A percentile compares a stretch with the other conserved stretches of the same genome.
phyloP scores from a whole-genome alignment of 2,113 vertebrate species.

The Oreochromis niloticus region DNA sequence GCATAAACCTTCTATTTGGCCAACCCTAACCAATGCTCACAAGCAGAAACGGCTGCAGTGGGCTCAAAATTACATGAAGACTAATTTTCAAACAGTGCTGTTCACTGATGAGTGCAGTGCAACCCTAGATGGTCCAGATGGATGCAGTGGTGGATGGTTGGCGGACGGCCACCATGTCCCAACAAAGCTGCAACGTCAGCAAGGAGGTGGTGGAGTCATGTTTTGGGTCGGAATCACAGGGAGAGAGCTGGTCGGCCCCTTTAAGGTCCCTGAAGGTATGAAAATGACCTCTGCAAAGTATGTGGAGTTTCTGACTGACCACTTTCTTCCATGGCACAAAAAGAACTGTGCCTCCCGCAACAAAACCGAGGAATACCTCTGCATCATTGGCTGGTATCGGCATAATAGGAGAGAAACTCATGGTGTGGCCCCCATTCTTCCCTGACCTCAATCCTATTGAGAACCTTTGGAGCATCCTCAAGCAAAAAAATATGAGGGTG shows the following conservation, averaged over 20 bases:
- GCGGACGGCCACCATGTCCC: accelerated
- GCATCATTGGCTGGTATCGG: no score
- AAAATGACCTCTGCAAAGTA: neutral
- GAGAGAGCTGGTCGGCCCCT: neutral
- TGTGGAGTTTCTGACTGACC: no score
- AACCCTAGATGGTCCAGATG: neutral
- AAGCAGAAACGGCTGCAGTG: neutral
- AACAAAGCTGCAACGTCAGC: neutral
- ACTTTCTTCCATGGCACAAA: no score
- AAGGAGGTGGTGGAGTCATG: neutral
- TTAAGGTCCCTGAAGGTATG: neutral
- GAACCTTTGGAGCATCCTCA: no score
- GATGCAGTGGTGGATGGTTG: neutral
- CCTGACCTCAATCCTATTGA: no score
- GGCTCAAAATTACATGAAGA: neutral
- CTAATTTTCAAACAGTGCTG: neutral
- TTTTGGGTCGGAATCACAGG: accelerated
- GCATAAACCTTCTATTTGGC: neutral
- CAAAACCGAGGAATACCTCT: no score
- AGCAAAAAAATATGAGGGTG: no score
- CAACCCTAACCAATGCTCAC: neutral
- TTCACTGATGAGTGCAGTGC: neutral
- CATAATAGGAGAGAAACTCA: no score
- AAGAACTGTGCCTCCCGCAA: no score
- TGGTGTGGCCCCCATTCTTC: no score